Evolutionary conservation across 2,888 invertebrate species (phyloP), one percentile per base, ranked within the genome.

Genomic region (Nephrocerus scutellatus): DNA sequence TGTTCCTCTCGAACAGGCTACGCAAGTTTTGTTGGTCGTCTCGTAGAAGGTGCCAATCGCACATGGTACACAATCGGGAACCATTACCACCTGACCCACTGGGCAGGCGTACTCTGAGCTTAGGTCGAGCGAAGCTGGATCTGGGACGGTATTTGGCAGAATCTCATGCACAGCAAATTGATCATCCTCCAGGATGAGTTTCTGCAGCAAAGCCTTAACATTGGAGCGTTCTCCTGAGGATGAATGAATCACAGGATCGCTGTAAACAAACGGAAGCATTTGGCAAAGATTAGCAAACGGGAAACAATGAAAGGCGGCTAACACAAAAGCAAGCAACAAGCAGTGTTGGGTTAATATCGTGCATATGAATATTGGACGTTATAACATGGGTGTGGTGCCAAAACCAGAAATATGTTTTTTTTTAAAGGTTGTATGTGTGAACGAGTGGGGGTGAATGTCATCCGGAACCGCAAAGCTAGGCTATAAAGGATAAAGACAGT

Each of bases 101-200:
- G 90, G 88, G 60, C 96, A 97, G 36, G 90, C 87, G 58, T 91
- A 93, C 63, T 91, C 90, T 0, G 92, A 91, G 46, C 83, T 78
- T n/a, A 96, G 72, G 16, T 77, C 70, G 41, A 96, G 71, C 3
- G 91, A 89, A 8, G 90, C 86, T 40, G 93, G 88, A 69, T 95
- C 93, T 0, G 93, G 91, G 0, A 90, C 84, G 0, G 93, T 95
- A 60, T 93, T 95, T 12, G 95, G 95, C 36, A 93, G 71, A 56
- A 91, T 91, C 59, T 87, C 90, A 56, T 86, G 79, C 4, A 93
- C 92, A 57, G 91, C 91, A 62, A 93, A 90, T 66, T 91, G 89
- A 70, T 90, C 90, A 66, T 91, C 87, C 71, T 93, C 90, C 45
- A 93, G 75, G 50, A 95, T 92, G 2, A 93, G 74, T 65, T 84